Percentiles rank a stretch among this genome's conserved stretches.
Conservation (phyloP, 1,140 invertebrate genomes). For the Microplitis mediator region DNA sequence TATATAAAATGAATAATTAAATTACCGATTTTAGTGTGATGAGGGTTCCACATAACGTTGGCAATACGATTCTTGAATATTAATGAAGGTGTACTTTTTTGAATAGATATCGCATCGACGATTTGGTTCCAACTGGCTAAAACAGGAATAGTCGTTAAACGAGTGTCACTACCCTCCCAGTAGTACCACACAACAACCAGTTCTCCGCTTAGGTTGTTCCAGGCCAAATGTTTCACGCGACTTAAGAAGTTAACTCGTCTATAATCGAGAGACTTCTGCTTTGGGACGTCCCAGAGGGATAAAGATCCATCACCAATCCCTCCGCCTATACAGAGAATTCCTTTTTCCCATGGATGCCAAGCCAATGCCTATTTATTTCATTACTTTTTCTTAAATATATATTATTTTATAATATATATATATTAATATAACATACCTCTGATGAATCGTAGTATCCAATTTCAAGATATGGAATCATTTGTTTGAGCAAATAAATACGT, state of each 20-base stretch:
- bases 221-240: slow-evolving; percentile 39
- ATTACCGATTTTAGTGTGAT: not conserved
- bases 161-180: not conserved
- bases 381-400: no score
- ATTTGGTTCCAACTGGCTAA: slow-evolving; percentile 40
- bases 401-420: no score
- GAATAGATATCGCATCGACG: slow-evolving; percentile 36
- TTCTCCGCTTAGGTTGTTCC: slow-evolving; percentile 50
- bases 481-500: slow-evolving; percentile 36
- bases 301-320: slow-evolving; percentile 37
- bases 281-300: slow-evolving; percentile 45
- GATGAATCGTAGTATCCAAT: slow-evolving; percentile 32
- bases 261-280: slow-evolving; percentile 23
- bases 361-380: slow-evolving; percentile 37
- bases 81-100: not conserved
- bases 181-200: slow-evolving; percentile 49
- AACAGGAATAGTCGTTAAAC: slow-evolving; percentile 35
- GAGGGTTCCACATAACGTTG: not conserved
- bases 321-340: slow-evolving; percentile 44
- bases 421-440: slow-evolving; percentile 13
- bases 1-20: not conserved
- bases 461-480: slow-evolving; percentile 19
- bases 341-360: slow-evolving; percentile 45
- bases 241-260: slow-evolving; percentile 34
- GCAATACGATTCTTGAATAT: not conserved